phyloP scores from a whole-genome alignment of 2,113 vertebrate species.

The Tragulus kanchil region DNA sequence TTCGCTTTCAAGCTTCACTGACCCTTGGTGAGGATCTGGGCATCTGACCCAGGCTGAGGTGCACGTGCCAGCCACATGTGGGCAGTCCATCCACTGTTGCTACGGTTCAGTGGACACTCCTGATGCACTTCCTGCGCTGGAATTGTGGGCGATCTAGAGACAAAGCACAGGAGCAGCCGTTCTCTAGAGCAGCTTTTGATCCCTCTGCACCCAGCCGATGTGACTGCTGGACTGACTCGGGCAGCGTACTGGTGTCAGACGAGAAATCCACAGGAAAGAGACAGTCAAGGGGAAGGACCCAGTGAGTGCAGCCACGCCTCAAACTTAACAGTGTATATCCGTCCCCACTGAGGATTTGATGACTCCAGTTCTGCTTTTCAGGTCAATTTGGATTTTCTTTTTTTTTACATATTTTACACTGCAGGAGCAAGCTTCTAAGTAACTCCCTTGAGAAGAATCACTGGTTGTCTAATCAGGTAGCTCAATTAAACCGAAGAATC shows the following conservation, averaged over 20 bases:
- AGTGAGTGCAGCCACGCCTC: background rate
- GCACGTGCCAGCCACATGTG: background rate
- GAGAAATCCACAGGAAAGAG: accelerated
- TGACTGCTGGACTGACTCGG: background rate
- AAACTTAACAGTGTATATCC: background rate
- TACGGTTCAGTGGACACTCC: background rate
- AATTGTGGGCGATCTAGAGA: background rate
- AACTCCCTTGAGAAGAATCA: background rate
- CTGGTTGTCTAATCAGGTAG: background rate
- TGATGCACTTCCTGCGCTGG: background rate
- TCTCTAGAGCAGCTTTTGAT: background rate
- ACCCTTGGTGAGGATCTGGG: constrained; percentile 61
- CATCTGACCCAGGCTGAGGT: background rate
- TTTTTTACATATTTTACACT: background rate
- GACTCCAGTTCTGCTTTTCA: background rate
- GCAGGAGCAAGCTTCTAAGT: background rate
- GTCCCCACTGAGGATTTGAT: background rate
- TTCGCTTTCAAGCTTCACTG: constrained; percentile 73
- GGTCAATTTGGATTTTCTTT: background rate
- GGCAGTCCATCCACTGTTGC: background rate
- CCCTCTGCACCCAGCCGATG: accelerated
- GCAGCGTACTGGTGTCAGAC: too few relatives aligned
- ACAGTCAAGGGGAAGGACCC: background rate
- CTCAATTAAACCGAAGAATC: background rate
- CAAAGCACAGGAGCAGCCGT: background rate